Conservation (phyloP, 2,113 vertebrate species). For the Prolemur simus region DNA sequence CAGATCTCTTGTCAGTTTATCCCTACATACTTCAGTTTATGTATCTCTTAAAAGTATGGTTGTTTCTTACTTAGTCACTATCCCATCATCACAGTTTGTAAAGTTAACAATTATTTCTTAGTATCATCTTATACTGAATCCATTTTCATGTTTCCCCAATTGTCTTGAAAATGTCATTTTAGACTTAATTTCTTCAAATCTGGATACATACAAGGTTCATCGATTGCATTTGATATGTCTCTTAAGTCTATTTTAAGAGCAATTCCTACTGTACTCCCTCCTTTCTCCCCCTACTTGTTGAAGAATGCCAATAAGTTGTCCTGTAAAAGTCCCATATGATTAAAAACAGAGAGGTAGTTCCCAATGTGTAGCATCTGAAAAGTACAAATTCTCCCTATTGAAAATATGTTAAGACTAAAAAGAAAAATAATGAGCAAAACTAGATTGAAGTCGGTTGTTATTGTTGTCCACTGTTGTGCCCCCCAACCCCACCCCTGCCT, state of each 20-base stretch:
- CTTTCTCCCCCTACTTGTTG: neutral
- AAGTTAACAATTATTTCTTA: conserved; percentile 35
- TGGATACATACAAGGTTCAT: neutral
- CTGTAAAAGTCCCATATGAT: neutral
- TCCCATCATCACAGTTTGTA: neutral
- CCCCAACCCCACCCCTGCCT: neutral
- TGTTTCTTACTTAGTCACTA: neutral
- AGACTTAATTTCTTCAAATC: conserved; percentile 28
- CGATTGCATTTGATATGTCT: neutral
- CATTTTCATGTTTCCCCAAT: neutral
- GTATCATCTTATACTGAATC: neutral
- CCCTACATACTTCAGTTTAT: neutral
- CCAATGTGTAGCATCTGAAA: neutral
- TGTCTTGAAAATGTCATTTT: conserved; percentile 19
- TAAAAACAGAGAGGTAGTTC: neutral
- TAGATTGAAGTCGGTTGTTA: conserved; percentile 4
- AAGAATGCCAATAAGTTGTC: neutral
- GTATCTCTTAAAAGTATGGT: neutral
- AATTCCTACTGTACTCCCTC: neutral
- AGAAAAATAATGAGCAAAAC: neutral
- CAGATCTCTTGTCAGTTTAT: neutral
- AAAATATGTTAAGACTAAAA: conserved; percentile 45
- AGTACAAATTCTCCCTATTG: neutral
- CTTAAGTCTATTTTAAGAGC: neutral
- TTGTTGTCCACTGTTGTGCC: neutral